phyloP scores from a whole-genome alignment of 2,888 invertebrate genomes.

The Heteromurus nitidus region DNA sequence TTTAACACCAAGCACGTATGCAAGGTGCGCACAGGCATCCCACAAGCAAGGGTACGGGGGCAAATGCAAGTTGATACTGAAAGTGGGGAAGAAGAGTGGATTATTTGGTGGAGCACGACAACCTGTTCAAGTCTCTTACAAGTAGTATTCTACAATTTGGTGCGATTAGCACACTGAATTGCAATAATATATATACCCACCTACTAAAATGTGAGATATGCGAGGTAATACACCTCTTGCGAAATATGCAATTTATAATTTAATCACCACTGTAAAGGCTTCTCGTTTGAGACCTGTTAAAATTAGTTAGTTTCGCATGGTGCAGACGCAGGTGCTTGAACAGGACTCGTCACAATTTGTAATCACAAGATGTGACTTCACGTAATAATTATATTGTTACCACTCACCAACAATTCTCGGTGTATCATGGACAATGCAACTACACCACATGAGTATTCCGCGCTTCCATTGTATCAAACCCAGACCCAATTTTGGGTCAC shows the following conservation, averaged over 20 bases:
- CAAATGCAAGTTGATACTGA: slow-evolving; percentile 62
- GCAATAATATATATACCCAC: background rate
- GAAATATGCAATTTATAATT: background rate
- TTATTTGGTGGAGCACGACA: background rate
- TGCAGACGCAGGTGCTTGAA: too few relatives aligned
- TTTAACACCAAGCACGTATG: slow-evolving; percentile 53
- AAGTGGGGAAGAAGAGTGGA: slow-evolving; percentile 37
- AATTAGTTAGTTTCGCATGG: too few relatives aligned
- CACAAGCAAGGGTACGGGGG: slow-evolving; percentile 59
- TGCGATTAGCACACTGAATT: background rate
- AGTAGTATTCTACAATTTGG: background rate
- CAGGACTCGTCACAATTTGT: too few relatives aligned
- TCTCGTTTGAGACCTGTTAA: background rate
- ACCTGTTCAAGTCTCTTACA: slow-evolving; percentile 42
- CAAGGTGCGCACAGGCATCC: slow-evolving; percentile 57
- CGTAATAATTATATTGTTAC: too few relatives aligned
- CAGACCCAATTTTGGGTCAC: too few relatives aligned
- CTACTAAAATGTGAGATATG: too few relatives aligned
- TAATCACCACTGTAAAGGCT: background rate
- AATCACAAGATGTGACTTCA: too few relatives aligned
- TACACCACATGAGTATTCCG: too few relatives aligned
- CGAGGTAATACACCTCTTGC: too few relatives aligned
- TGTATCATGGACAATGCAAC: too few relatives aligned
- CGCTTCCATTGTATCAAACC: too few relatives aligned
- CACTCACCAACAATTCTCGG: too few relatives aligned